Conservation (phyloP, 2,113 vertebrate species). For the Burhinus oedicnemus region DNA sequence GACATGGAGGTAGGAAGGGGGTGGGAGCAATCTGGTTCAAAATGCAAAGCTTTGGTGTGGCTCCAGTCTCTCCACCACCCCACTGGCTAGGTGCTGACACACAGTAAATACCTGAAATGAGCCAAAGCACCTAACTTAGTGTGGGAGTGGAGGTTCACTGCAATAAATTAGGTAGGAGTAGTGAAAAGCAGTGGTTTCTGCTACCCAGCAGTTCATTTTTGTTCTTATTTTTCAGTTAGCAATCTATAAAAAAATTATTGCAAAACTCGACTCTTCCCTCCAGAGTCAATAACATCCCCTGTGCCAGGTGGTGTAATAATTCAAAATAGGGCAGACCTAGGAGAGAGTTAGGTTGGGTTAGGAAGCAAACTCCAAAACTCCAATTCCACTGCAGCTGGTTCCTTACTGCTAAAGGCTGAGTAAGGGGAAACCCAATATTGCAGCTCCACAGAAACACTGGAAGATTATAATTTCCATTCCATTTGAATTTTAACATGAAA, state of each 20-base stretch:
- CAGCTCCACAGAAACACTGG: constrained; percentile 43
- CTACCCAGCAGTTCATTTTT: constrained; percentile 70
- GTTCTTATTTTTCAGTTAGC: constrained; percentile 70
- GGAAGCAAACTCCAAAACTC: constrained; percentile 56
- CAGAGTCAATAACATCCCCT: constrained; percentile 66
- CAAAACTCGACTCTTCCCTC: constrained; percentile 60
- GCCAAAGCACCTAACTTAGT: constrained; percentile 29
- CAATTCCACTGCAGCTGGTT: constrained; percentile 39
- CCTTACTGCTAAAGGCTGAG: constrained; percentile 64
- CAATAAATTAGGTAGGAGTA: constrained; percentile 63
- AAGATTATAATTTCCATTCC: constrained; percentile 68
- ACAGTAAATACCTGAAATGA: constrained; percentile 2
- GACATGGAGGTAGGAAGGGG: background rate
- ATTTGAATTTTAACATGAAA: constrained; percentile 63
- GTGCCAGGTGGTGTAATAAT: constrained; percentile 67
- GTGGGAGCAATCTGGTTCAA: constrained; percentile 21
- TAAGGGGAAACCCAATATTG: constrained; percentile 68
- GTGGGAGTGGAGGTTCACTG: constrained; percentile 22
- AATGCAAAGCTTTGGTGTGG: constrained; percentile 22
- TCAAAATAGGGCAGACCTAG: constrained; percentile 54
- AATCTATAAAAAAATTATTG: constrained; percentile 60
- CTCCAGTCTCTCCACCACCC: constrained; percentile 12
- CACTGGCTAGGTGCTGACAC: constrained; percentile 9
- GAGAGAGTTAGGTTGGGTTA: constrained; percentile 55
- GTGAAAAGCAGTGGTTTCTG: constrained; percentile 52